phyloP scores from a whole-genome alignment of 2,888 invertebrate species.

The Serrognathus titanus region DNA sequence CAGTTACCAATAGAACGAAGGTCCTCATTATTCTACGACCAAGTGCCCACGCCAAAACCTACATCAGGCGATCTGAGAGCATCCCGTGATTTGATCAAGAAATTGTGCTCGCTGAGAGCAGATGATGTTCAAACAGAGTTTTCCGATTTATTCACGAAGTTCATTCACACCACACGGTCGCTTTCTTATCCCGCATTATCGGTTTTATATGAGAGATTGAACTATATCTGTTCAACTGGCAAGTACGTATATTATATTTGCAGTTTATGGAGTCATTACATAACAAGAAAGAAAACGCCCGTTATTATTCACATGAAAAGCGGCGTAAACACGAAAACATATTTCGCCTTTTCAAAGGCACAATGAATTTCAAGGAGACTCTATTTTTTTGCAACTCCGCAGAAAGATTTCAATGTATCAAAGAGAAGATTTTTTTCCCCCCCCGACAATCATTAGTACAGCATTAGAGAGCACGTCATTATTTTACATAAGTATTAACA shows the following conservation, averaged over 20 bases:
- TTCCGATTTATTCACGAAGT: constrained; percentile 61
- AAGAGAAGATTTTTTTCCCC: no score
- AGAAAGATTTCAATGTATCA: no score
- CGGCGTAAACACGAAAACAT: neutral
- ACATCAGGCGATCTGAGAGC: constrained; percentile 68
- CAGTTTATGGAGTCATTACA: constrained; percentile 1
- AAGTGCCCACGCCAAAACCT: constrained; percentile 62
- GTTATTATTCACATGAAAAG: no score
- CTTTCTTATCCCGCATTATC: constrained; percentile 67
- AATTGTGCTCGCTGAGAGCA: constrained; percentile 61
- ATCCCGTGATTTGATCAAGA: constrained; percentile 66
- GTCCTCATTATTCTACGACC: constrained; percentile 69
- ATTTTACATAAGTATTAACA: no score
- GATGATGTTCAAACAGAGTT: constrained; percentile 61
- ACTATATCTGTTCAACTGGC: constrained; percentile 64
- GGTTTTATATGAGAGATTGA: constrained; percentile 62
- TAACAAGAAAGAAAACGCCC: neutral
- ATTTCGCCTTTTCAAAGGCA: neutral
- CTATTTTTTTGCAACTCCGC: no score
- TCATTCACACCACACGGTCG: constrained; percentile 64
- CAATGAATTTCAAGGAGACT: neutral
- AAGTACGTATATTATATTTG: constrained; percentile 54
- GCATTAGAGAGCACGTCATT: no score
- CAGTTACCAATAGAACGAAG: constrained; percentile 57
- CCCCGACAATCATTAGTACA: no score